Conservation (phyloP, 2,113 vertebrate genomes). For the Gymnobelideus leadbeateri region DNA sequence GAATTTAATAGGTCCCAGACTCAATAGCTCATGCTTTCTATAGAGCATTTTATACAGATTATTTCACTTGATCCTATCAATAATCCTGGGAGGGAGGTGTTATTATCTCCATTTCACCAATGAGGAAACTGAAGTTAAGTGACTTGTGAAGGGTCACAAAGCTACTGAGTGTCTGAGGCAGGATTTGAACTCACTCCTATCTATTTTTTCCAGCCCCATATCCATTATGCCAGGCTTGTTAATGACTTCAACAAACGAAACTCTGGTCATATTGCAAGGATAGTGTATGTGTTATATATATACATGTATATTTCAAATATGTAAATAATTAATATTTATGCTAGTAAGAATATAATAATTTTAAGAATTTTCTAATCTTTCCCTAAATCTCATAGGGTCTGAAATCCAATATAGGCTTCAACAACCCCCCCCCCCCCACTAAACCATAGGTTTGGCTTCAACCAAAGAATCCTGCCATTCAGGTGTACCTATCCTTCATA, state of each 20-base stretch:
- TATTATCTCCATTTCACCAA: background rate
- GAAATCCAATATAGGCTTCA: constrained; percentile 14
- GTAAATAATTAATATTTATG: background rate
- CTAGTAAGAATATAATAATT: constrained; percentile 1
- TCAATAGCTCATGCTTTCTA: background rate
- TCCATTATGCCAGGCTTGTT: background rate
- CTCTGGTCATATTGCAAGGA: background rate
- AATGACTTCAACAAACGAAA: background rate
- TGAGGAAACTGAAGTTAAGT: background rate
- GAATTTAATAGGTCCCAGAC: constrained; percentile 23
- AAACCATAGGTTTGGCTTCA: background rate
- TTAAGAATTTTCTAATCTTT: background rate
- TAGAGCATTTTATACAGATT: background rate
- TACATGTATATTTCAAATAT: background rate
- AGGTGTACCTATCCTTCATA: background rate
- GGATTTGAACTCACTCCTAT: background rate
- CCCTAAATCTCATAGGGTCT: background rate
- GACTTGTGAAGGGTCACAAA: background rate
- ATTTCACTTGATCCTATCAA: background rate
- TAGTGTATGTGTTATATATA: background rate
- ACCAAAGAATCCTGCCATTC: background rate
- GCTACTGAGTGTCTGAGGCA: background rate
- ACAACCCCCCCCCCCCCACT: constrained; percentile 41
- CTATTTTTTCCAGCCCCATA: background rate
- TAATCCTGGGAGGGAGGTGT: background rate